These are phyloP conservation scores for Callaeas wilsoni DNA, from an alignment of 2,113 vertebrate species.

Conservation along the genomic window DNA sequence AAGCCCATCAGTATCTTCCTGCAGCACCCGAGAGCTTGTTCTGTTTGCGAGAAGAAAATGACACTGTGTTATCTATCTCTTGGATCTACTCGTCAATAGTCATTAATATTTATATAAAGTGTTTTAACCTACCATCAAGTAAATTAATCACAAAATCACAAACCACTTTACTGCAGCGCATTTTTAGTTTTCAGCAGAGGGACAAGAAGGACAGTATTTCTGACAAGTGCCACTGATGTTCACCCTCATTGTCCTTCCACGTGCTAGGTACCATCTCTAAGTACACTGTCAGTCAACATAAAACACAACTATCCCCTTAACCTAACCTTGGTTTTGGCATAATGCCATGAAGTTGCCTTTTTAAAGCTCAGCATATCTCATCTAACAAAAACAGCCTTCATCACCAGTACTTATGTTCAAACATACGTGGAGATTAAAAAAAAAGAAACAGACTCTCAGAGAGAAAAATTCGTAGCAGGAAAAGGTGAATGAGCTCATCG, in stretches of 20 bases:
- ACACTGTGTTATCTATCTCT: background rate
- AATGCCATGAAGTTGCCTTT: background rate
- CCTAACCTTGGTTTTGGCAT: background rate
- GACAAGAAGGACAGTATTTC: background rate
- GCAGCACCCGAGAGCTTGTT: background rate
- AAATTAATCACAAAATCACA: background rate
- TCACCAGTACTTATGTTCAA: background rate
- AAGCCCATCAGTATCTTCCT: fast-evolving
- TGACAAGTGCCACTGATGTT: background rate
- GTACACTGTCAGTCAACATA: background rate
- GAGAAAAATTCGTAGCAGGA: background rate
- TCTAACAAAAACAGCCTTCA: background rate
- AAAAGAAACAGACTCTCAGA: background rate
- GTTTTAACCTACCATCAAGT: background rate
- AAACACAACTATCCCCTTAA: background rate
- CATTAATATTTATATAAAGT: background rate
- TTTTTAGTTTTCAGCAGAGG: background rate
- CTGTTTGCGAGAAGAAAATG: background rate
- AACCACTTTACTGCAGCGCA: background rate
- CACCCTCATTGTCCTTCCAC: background rate
- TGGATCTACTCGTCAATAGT: background rate
- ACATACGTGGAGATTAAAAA: background rate
- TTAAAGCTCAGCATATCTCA: background rate
- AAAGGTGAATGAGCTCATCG: background rate
- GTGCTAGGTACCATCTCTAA: background rate